Evolutionary conservation across 2,113 vertebrate genomes (phyloP), one percentile per base, ranked within the genome.

Genomic region (Morphnarchus princeps): DNA sequence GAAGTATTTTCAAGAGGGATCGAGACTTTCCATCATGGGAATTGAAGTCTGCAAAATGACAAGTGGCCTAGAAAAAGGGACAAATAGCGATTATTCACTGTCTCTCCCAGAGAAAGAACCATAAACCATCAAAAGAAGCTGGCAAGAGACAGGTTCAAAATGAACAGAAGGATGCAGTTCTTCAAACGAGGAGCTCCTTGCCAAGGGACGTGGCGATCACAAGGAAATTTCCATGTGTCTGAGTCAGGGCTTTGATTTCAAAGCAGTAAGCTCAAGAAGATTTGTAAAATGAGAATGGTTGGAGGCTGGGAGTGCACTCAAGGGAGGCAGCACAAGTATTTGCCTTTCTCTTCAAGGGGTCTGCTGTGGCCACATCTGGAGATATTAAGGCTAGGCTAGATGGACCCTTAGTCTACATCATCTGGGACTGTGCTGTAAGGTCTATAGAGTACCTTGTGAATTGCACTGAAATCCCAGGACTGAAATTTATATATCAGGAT

Each of bases 51-150:
- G 40, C 16, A 76, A 62, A 78, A 85, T 19, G 10, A 11, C 11
- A 50, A 77, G 58, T 42, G 54, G 65, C 42, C 69, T 54, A 49
- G 12, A 79, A 78, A 74, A 47, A 85, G 10, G 20, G 26, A 63
- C 29, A 50, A 74, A 45, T 4, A 62, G 40, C 0, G 0, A 69
- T 62, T 13, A 82, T 42, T 62, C 12, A 28, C 34, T 34, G n/a
- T 18, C 32, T 66, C 49, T 66, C 45, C 50, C 79, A 58, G 31
- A 58, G 57, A 25, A 66, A 62, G 50, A 90, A 45, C 26, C 36
- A 49, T 0, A 1, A 32, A 34, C 63, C 67, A 29, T 28, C 59
- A 43, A 42, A 32, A 11, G 28, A 24, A 88, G 32, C 3, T 19
- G 79, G 65, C 40, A 82, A 85, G 29, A 55, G 58, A 28, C 34